These are phyloP conservation scores for Drosophila lacicola DNA, from an alignment of 2,888 invertebrate genomes.

Conservation along the genomic window DNA sequence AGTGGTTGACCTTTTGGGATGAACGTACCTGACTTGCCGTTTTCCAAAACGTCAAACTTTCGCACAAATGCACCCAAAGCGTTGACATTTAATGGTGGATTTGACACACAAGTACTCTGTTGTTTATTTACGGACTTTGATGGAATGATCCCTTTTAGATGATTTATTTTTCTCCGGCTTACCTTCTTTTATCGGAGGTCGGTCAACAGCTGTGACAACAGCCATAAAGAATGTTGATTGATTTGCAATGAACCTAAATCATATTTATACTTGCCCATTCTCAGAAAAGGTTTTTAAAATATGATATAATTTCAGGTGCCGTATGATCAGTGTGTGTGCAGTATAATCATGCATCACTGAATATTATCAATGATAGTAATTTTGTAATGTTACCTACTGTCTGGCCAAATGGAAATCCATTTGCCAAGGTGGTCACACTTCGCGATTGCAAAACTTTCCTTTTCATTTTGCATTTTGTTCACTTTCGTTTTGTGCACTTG, in stretches of 20 bases:
- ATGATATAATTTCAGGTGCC: neutral
- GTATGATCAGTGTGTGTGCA: neutral
- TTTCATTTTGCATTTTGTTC: slow-evolving; percentile 68
- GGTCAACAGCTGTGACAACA: slow-evolving; percentile 61
- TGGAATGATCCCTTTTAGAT: slow-evolving; percentile 46
- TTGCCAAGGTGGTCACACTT: slow-evolving; percentile 52
- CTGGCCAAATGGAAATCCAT: slow-evolving; percentile 26
- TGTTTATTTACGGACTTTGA: slow-evolving; percentile 38
- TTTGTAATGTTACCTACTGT: slow-evolving; percentile 18
- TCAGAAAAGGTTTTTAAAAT: neutral
- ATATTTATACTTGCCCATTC: neutral
- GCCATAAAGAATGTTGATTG: slow-evolving; percentile 69
- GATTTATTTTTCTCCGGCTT: slow-evolving; percentile 63
- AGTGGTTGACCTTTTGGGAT: slow-evolving; percentile 76
- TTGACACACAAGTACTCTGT: slow-evolving; percentile 84
- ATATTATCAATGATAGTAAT: slow-evolving; percentile 25
- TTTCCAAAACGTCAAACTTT: slow-evolving; percentile 54
- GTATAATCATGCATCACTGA: slow-evolving; percentile 8
- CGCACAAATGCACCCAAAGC: slow-evolving; percentile 76
- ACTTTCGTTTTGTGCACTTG: slow-evolving; percentile 65
- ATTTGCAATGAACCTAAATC: slow-evolving; percentile 2
- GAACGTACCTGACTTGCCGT: slow-evolving; percentile 40
- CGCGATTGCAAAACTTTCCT: slow-evolving; percentile 64
- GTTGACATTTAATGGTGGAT: slow-evolving; percentile 85
- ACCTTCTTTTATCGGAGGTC: slow-evolving; percentile 68